phyloP scores from a whole-genome alignment of 2,888 invertebrate genomes.

The Sphinx pinastri region DNA sequence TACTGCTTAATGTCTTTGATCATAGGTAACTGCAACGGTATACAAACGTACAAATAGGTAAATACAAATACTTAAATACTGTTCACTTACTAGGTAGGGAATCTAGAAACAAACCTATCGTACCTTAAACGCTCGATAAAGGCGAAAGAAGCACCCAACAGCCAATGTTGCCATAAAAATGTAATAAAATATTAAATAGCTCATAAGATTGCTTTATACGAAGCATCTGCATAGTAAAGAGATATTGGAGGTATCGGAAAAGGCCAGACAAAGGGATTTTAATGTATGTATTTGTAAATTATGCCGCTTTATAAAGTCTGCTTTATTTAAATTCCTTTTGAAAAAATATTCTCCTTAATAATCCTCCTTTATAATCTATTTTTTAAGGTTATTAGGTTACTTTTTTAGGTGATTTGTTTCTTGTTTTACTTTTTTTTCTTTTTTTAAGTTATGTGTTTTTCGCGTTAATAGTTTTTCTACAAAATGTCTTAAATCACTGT shows the following conservation, averaged over 20 bases:
- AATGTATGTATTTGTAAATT: slow-evolving; percentile 28
- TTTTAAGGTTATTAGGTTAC: too few relatives aligned
- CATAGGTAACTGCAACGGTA: too few relatives aligned
- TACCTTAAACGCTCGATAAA: not conserved
- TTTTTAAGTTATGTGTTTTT: too few relatives aligned
- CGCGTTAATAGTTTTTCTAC: too few relatives aligned
- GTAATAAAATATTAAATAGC: slow-evolving; percentile 21
- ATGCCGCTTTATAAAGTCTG: not conserved
- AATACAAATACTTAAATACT: too few relatives aligned
- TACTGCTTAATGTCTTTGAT: too few relatives aligned
- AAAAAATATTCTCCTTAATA: not conserved
- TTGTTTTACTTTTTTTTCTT: too few relatives aligned
- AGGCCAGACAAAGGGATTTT: slow-evolving; percentile 15
- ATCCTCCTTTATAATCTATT: not conserved
- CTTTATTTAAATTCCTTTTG: not conserved
- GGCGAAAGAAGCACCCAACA: not conserved
- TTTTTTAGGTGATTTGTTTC: too few relatives aligned
- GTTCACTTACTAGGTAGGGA: too few relatives aligned
- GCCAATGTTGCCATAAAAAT: slow-evolving; percentile 16
- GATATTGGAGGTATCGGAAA: slow-evolving; percentile 12
- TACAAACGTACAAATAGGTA: too few relatives aligned
- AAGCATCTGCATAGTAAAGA: slow-evolving; percentile 29
- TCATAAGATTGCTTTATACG: slow-evolving; percentile 24
- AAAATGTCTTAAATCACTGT: too few relatives aligned
- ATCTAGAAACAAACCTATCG: not conserved